Conservation (phyloP, 1,140 invertebrate genomes). For the Sycophila sp. region DNA sequence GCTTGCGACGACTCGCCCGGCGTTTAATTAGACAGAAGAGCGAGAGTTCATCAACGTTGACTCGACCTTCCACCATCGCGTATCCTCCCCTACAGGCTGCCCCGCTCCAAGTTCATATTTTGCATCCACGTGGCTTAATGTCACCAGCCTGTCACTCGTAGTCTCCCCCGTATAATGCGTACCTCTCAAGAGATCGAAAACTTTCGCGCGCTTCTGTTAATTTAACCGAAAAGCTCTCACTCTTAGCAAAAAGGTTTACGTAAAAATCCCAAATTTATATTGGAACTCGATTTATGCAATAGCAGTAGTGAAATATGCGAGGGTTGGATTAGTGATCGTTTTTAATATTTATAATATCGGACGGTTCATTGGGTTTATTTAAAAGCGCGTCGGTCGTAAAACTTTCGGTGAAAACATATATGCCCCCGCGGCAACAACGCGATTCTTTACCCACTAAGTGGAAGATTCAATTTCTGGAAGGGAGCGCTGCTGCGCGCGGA, state of each 20-base stretch:
- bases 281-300: no score
- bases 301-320: no score
- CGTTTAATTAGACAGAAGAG: constrained; percentile 59
- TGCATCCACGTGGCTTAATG: constrained; percentile 28
- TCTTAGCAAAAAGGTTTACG: no score
- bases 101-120: constrained; percentile 18
- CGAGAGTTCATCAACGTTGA: constrained; percentile 50
- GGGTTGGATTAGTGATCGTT: no score
- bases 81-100: constrained; percentile 16
- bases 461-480: constrained; percentile 30
- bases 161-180: neutral
- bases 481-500: neutral
- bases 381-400: no score
- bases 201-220: neutral
- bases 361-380: no score
- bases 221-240: constrained; percentile 31
- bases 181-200: neutral
- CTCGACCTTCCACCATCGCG: constrained; percentile 36
- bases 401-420: no score
- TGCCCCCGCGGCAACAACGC: neutral
- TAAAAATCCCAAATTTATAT: no score
- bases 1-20: constrained; percentile 43
- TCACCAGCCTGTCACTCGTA: constrained; percentile 21
- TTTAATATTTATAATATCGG: no score
- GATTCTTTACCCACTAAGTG: constrained; percentile 20